Conservation (phyloP, 2,797 vertebrate species). For the Merluccius polli region DNA sequence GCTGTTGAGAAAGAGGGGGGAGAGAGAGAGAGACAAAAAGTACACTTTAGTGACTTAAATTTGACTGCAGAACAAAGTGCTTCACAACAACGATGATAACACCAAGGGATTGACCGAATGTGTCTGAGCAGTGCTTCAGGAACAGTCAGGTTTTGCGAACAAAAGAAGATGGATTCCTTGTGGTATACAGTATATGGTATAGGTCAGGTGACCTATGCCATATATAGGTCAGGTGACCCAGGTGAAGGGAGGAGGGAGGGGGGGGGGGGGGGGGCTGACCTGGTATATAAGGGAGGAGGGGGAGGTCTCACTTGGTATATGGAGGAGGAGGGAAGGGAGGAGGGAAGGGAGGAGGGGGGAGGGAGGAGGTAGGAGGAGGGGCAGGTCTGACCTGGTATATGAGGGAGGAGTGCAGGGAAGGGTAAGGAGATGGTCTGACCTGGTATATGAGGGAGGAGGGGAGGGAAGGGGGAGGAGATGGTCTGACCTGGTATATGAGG, state of each 20-base stretch:
- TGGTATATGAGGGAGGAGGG: conserved; percentile 83
- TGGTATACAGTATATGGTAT: too few species aligned
- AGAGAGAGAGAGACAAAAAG: neutral
- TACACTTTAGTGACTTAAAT: neutral
- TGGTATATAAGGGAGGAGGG: conserved; percentile 83
- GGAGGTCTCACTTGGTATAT: neutral
- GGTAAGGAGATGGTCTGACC: conserved; percentile 61
- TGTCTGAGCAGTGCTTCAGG: too few species aligned
- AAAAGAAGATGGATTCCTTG: too few species aligned
- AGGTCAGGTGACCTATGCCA: too few species aligned
- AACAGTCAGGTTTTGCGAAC: too few species aligned
- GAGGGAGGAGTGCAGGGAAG: conserved; percentile 1
- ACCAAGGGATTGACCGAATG: too few species aligned
- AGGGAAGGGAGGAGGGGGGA: too few species aligned
- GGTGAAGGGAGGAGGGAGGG: neutral
- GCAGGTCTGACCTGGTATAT: conserved; percentile 86
- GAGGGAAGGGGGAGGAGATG: too few species aligned
- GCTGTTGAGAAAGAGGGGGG: conserved; percentile 65
- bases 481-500: neutral
- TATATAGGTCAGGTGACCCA: neutral
- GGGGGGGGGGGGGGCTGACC: conserved; percentile 61
- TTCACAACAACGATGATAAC: too few species aligned
- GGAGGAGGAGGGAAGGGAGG: too few species aligned
- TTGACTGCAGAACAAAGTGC: too few species aligned
- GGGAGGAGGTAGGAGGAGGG: neutral